phyloP scores from a whole-genome alignment of 2,888 invertebrate species.

The Mimas tiliae region DNA sequence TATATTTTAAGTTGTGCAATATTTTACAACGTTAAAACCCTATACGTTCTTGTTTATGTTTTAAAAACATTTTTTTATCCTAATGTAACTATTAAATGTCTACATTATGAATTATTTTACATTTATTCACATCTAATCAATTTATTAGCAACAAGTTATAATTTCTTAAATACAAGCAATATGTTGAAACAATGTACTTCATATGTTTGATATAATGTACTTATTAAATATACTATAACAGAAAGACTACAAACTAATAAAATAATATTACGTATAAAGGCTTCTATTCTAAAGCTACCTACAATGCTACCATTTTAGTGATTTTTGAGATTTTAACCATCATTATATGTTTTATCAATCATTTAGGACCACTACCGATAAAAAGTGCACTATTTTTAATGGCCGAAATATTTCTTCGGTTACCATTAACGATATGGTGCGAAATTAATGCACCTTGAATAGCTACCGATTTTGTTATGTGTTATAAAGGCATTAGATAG shows the following conservation, averaged over 20 bases:
- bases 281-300: too few relatives aligned
- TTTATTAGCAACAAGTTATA: not conserved
- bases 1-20: too few relatives aligned
- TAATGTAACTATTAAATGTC: not conserved
- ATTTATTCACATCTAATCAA: not conserved
- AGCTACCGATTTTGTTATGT: not conserved
- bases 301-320: too few relatives aligned
- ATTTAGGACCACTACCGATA: too few relatives aligned
- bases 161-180: not conserved
- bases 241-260: not conserved
- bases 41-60: not conserved
- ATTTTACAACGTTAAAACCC: not conserved
- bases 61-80: not conserved
- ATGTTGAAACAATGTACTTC: not conserved
- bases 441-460: not conserved
- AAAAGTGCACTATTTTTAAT: too few relatives aligned
- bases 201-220: too few relatives aligned
- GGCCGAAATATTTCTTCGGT: too few relatives aligned
- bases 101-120: not conserved
- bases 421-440: too few relatives aligned
- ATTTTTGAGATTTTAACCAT: too few relatives aligned
- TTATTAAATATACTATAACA: not conserved
- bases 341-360: too few relatives aligned
- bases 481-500: constrained; percentile 13
- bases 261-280: too few relatives aligned